Conservation (phyloP, 2,113 vertebrate genomes). For the Callorhinus ursinus region DNA sequence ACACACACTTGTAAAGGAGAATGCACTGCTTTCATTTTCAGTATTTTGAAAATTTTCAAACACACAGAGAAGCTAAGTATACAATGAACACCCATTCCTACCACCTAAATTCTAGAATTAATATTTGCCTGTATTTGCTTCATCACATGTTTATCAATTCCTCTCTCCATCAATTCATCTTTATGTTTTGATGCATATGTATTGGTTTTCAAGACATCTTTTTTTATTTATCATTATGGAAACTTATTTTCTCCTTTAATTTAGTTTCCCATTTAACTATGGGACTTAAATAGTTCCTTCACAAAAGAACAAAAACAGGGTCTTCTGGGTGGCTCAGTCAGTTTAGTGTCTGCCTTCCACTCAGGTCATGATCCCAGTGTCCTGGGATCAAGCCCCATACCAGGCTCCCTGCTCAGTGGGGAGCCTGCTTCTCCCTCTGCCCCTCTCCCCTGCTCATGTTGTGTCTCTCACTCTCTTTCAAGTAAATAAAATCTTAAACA, state of each 20-base stretch:
- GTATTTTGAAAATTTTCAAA: constrained; percentile 29
- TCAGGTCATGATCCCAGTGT: not conserved
- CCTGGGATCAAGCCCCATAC: not conserved
- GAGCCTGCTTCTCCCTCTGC: not conserved
- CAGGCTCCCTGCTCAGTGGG: not conserved
- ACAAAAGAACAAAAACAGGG: not conserved
- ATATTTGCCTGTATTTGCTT: constrained; percentile 7
- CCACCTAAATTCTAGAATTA: not conserved
- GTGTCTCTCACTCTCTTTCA: not conserved
- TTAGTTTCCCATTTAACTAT: constrained; percentile 34
- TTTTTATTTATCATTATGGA: not conserved
- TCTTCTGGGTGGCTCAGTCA: not conserved
- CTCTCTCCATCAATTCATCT: not conserved
- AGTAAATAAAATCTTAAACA: not conserved
- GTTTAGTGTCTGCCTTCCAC: not conserved
- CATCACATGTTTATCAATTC: not conserved
- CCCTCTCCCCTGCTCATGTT: not conserved
- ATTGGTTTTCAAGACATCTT: not conserved
- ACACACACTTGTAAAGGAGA: not conserved
- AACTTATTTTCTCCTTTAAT: constrained; percentile 35
- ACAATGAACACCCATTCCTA: not conserved
- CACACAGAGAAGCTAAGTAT: not conserved
- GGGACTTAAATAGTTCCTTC: constrained; percentile 7
- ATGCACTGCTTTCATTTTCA: not conserved
- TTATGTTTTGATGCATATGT: not conserved